Percentiles rank a stretch among this genome's conserved stretches.
Conservation (phyloP, 1,140 invertebrate genomes). For the Micrasema longulum region DNA sequence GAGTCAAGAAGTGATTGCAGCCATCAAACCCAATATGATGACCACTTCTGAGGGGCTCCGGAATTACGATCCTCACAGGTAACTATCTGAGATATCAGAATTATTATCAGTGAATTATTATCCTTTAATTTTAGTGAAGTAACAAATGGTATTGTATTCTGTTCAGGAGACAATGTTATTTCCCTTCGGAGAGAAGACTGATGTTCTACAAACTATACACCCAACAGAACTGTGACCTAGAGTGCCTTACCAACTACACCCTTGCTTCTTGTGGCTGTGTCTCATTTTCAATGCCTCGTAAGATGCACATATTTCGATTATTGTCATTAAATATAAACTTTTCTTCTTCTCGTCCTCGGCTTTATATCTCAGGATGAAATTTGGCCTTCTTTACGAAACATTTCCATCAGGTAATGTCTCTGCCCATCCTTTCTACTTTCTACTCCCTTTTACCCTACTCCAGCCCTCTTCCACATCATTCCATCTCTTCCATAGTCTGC, state of each 20-base stretch:
- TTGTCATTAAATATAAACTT: background rate
- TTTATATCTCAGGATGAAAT: too few species aligned
- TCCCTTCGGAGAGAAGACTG: slow-evolving; percentile 72
- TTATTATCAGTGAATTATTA: too few species aligned
- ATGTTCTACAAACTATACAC: slow-evolving; percentile 79
- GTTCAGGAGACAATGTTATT: slow-evolving; percentile 72
- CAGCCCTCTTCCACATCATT: too few species aligned
- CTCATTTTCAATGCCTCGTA: slow-evolving; percentile 77
- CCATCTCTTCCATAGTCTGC: too few species aligned
- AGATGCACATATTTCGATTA: slow-evolving; percentile 49
- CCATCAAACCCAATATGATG: slow-evolving; percentile 74
- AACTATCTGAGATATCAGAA: slow-evolving; percentile 49
- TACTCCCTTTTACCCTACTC: too few species aligned
- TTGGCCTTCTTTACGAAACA: too few species aligned
- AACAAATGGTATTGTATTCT: background rate
- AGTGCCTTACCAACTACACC: slow-evolving; percentile 83
- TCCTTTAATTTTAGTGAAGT: too few species aligned
- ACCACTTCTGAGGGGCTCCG: slow-evolving; percentile 70
- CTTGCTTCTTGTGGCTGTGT: slow-evolving; percentile 75
- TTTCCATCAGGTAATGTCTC: too few species aligned
- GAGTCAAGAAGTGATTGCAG: slow-evolving; percentile 71
- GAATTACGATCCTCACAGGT: slow-evolving; percentile 67
- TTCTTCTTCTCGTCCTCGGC: background rate
- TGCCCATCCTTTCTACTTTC: too few species aligned
- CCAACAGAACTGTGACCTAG: slow-evolving; percentile 80